These are phyloP conservation scores for Drosophila grimshawi DNA, from an alignment of 1,140 invertebrate species.

Conservation along the genomic window DNA sequence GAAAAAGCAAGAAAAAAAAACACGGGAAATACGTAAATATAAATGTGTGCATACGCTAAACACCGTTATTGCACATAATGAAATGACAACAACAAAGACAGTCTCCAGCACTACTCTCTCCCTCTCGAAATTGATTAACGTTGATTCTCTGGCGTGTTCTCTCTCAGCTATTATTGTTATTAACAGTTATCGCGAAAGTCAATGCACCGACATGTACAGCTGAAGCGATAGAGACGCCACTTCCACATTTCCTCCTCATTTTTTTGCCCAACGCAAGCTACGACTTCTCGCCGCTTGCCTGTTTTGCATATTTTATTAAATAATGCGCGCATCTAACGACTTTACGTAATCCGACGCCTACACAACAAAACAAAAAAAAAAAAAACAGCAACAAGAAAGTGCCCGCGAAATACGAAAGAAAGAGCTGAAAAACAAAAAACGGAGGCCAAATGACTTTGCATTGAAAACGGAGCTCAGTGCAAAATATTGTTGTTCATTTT, in stretches of 20 bases:
- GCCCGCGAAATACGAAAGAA: constrained; percentile 50
- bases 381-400: constrained; percentile 29
- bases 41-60: constrained; percentile 20
- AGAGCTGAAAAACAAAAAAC: constrained; percentile 17
- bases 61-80: constrained; percentile 20
- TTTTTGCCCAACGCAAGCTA: constrained; percentile 27
- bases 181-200: constrained; percentile 49
- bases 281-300: constrained; percentile 46
- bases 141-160: neutral
- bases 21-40: constrained; percentile 8
- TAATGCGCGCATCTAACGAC: constrained; percentile 69
- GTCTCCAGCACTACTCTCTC: constrained; percentile 7
- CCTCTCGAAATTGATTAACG: constrained; percentile 1
- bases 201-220: constrained; percentile 46
- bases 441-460: constrained; percentile 34
- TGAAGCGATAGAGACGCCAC: constrained; percentile 9
- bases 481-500: constrained; percentile 37
- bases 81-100: constrained; percentile 18
- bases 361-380: constrained; percentile 18
- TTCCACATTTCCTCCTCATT: constrained; percentile 24
- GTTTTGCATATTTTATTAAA: constrained; percentile 76
- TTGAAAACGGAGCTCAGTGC: constrained; percentile 34
- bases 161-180: constrained; percentile 35
- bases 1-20: neutral
- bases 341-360: constrained; percentile 60